Evolutionary conservation across 2,797 vertebrate genomes (phyloP).

Genomic region (Chanos chanos): DNA sequence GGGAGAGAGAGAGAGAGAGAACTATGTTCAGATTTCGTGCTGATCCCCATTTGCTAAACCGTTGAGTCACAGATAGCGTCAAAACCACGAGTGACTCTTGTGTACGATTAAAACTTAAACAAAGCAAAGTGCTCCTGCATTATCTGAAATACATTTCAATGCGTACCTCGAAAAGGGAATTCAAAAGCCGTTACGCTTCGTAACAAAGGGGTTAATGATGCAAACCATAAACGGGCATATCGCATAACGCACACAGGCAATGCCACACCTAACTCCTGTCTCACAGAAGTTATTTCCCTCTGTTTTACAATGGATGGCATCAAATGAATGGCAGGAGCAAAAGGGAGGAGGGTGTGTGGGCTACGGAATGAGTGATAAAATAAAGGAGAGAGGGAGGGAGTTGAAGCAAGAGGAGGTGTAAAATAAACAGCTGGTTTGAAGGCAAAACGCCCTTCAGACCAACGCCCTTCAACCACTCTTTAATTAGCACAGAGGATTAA

Average conservation of each 20-base stretch:
- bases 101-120: too few relatives aligned
- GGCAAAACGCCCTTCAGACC: not conserved
- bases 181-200: too few relatives aligned
- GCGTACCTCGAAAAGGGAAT: too few relatives aligned
- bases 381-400: not conserved
- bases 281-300: not conserved
- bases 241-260: not conserved
- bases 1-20: too few relatives aligned
- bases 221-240: too few relatives aligned
- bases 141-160: too few relatives aligned
- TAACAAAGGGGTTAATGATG: too few relatives aligned
- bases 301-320: not conserved
- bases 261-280: not conserved
- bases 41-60: too few relatives aligned
- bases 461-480: constrained; percentile 19
- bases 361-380: not conserved
- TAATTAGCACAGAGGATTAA: constrained; percentile 6
- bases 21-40: too few relatives aligned
- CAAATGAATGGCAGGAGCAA: not conserved
- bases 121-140: too few relatives aligned
- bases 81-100: too few relatives aligned
- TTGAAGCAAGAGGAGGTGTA: not conserved
- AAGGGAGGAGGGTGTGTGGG: not conserved
- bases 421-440: not conserved
- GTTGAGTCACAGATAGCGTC: too few relatives aligned